Percentiles rank a stretch among this genome's conserved stretches.
phyloP scores from a whole-genome alignment of 2,113 vertebrate species.

The Nycticorax nycticorax region DNA sequence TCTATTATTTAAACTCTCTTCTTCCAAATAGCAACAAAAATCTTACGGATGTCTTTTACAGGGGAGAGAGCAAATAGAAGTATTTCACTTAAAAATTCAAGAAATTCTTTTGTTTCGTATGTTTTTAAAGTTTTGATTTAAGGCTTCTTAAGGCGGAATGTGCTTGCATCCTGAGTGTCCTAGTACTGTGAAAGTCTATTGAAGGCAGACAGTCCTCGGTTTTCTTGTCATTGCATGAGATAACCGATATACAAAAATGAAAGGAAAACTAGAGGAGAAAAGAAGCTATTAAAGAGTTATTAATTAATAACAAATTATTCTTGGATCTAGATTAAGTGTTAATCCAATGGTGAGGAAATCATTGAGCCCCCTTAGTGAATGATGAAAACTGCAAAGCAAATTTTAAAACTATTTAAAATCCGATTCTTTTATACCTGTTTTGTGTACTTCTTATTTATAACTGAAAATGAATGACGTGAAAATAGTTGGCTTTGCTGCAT shows the following conservation, averaged over 20 bases:
- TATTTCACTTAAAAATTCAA: not conserved
- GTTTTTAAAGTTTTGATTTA: not conserved
- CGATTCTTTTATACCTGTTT: not conserved
- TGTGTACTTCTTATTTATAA: not conserved
- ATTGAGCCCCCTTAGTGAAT: not conserved
- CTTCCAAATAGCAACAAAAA: not conserved
- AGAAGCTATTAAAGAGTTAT: not conserved
- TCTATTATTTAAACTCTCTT: not conserved
- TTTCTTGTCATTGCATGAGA: not conserved
- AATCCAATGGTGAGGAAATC: not conserved
- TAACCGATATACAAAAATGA: not conserved
- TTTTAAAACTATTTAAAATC: not conserved
- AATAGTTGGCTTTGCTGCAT: not conserved
- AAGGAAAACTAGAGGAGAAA: not conserved
- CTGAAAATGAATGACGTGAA: not conserved
- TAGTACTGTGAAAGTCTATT: not conserved
- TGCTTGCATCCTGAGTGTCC: not conserved
- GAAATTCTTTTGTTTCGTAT: not conserved
- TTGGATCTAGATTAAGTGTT: not conserved
- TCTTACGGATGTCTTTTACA: not conserved
- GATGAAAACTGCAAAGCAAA: not conserved
- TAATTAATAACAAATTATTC: not conserved
- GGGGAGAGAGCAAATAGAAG: not conserved
- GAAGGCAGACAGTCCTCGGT: not conserved
- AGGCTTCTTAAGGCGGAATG: accelerated